These are phyloP conservation scores for Phylloscopus whistleri DNA, from an alignment of 2,113 vertebrate genomes.

Conservation along the genomic window DNA sequence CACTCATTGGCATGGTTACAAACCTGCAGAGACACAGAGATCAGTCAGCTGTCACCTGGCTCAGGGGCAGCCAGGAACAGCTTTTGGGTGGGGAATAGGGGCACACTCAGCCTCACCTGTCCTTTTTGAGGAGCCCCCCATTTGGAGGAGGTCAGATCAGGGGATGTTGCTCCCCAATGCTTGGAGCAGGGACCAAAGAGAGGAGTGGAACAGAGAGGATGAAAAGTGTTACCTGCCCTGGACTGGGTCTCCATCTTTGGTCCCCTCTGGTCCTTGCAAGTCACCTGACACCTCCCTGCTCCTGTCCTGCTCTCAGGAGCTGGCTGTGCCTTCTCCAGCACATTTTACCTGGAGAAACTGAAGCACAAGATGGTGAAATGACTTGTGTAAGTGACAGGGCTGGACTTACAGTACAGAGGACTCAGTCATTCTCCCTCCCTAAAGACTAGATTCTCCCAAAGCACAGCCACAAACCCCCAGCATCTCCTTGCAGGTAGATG, in stretches of 20 bases:
- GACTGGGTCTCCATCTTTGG: not conserved
- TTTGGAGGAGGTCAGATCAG: not conserved
- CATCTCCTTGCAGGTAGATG: not conserved
- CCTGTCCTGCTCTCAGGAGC: not conserved
- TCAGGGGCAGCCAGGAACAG: not conserved
- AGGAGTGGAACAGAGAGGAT: not conserved
- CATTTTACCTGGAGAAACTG: not conserved
- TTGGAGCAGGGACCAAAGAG: not conserved
- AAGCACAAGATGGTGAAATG: not conserved
- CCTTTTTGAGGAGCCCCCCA: not conserved
- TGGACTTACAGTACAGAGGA: not conserved
- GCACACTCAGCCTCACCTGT: not conserved
- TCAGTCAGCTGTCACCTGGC: not conserved
- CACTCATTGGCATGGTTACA: accelerated
- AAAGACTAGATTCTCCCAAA: not conserved
- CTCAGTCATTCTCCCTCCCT: not conserved
- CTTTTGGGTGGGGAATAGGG: not conserved
- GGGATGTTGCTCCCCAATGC: not conserved
- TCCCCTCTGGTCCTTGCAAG: not conserved
- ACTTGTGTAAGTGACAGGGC: not conserved
- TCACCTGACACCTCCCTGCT: too few species aligned
- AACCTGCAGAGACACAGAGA: not conserved
- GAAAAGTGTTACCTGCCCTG: not conserved
- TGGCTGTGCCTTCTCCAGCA: not conserved
- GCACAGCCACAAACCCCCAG: not conserved